Conservation (phyloP, 2,797 vertebrate species). For the Melanotaenia maccullochi region DNA sequence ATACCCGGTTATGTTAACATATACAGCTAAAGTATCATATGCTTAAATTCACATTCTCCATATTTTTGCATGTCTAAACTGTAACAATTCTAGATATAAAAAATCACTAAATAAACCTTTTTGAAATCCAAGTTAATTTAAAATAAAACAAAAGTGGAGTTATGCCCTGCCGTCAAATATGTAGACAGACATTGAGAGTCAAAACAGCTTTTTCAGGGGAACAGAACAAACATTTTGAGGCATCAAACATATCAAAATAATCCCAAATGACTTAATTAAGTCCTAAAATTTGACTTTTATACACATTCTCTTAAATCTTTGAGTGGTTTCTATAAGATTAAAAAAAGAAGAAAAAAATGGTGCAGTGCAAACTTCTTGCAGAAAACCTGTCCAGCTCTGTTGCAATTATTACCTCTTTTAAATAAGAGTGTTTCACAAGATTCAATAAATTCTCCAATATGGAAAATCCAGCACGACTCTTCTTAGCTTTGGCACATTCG, state of each 20-base stretch:
- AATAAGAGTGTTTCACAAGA: constrained; percentile 46
- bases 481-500: constrained; percentile 24
- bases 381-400: constrained; percentile 40
- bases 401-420: constrained; percentile 37
- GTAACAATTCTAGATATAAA: neutral
- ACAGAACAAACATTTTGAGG: too few relatives aligned
- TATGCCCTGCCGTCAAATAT: neutral
- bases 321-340: constrained; percentile 19
- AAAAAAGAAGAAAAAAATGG: constrained; percentile 50
- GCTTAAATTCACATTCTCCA: neutral
- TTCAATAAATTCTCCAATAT: constrained; percentile 74
- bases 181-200: neutral
- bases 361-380: constrained; percentile 45
- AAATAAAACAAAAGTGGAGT: neutral
- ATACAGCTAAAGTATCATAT: constrained; percentile 2
- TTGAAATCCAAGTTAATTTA: too few relatives aligned
- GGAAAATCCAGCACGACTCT: constrained; percentile 60
- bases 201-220: neutral
- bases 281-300: neutral
- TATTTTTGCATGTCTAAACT: neutral
- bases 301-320: constrained; percentile 7
- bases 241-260: neutral
- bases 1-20: neutral
- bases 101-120: too few relatives aligned
- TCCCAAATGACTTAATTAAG: neutral